Percentiles rank a stretch among this genome's conserved stretches.
Conservation (phyloP, 2,113 vertebrate genomes). For the Gallinago media region DNA sequence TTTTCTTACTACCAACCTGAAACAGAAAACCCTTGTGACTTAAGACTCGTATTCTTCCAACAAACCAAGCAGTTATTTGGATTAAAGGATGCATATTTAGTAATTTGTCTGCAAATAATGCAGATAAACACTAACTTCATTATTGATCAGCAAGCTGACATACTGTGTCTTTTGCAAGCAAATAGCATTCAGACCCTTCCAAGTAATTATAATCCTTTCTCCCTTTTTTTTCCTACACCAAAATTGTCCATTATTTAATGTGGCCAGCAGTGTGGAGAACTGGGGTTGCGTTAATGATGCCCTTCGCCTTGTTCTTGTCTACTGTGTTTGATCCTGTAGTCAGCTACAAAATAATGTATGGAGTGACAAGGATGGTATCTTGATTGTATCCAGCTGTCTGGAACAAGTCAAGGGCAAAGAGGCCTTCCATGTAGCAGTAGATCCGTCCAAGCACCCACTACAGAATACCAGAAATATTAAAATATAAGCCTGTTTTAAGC, state of each 20-base stretch:
- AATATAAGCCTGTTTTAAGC: neutral
- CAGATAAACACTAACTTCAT: neutral
- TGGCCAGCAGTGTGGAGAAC: slow-evolving; percentile 45
- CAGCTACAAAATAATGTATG: slow-evolving; percentile 78
- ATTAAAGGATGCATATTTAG: neutral
- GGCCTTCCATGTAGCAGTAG: slow-evolving; percentile 13
- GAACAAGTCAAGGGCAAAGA: slow-evolving; percentile 67
- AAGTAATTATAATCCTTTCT: neutral
- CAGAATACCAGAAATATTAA: slow-evolving; percentile 50
- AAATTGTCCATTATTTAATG: slow-evolving; percentile 55
- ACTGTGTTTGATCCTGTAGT: slow-evolving; percentile 76
- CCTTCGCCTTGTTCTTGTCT: slow-evolving; percentile 66
- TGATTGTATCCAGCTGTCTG: slow-evolving; percentile 83
- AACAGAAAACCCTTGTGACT: neutral
- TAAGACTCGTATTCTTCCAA: neutral
- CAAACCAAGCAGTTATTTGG: neutral
- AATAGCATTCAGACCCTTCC: neutral
- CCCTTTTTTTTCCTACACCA: neutral
- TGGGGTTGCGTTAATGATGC: slow-evolving; percentile 60
- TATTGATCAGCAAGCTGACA: neutral
- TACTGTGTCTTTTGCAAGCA: neutral
- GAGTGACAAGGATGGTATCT: slow-evolving; percentile 76
- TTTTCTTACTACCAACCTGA: neutral
- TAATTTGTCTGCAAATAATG: neutral
- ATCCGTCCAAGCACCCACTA: slow-evolving; percentile 18